Percentiles rank a stretch among this genome's conserved stretches.
These are phyloP conservation scores for Drosophila arawakana DNA, from an alignment of 1,140 invertebrate genomes.

Conservation along the genomic window DNA sequence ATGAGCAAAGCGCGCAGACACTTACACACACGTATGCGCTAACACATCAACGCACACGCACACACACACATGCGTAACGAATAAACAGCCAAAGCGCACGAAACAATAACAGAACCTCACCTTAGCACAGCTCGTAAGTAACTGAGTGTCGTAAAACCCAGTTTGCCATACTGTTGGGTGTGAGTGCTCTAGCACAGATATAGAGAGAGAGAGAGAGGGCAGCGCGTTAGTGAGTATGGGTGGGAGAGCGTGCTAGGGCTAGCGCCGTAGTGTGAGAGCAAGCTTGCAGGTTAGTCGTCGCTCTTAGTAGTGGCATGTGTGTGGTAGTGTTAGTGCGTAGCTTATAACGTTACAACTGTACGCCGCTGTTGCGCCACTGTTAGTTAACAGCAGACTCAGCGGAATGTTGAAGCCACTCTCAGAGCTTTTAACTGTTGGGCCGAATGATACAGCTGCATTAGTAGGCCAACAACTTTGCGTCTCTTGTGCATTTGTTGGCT, in stretches of 20 bases:
- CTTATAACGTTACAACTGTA: slow-evolving; percentile 50
- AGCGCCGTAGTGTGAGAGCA: slow-evolving; percentile 24
- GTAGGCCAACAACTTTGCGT: slow-evolving; percentile 74
- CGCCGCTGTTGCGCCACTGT: slow-evolving; percentile 27
- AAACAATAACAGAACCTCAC: slow-evolving; percentile 63
- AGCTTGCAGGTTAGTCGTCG: slow-evolving; percentile 44
- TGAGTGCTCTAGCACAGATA: slow-evolving; percentile 12
- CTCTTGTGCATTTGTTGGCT: slow-evolving; percentile 38
- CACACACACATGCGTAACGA: slow-evolving; percentile 38
- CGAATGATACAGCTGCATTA: slow-evolving; percentile 53
- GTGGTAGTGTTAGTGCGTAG: slow-evolving; percentile 16
- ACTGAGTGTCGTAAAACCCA: slow-evolving; percentile 63
- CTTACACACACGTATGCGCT: slow-evolving; percentile 29
- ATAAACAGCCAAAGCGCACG: slow-evolving; percentile 41
- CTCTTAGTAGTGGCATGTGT: slow-evolving; percentile 20
- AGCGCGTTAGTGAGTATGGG: background rate
- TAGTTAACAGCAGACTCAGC: slow-evolving; percentile 42
- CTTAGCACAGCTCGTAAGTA: slow-evolving; percentile 73
- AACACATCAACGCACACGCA: slow-evolving; percentile 16
- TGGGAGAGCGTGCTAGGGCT: slow-evolving; percentile 45
- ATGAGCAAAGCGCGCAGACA: slow-evolving; percentile 39
- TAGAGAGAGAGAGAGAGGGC: background rate
- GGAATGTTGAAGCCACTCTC: slow-evolving; percentile 31
- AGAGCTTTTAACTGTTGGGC: slow-evolving; percentile 30
- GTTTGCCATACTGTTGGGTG: slow-evolving; percentile 43